These are phyloP conservation scores for Oryzaephilus surinamensis DNA, from an alignment of 1,140 invertebrate species.

Conservation along the genomic window DNA sequence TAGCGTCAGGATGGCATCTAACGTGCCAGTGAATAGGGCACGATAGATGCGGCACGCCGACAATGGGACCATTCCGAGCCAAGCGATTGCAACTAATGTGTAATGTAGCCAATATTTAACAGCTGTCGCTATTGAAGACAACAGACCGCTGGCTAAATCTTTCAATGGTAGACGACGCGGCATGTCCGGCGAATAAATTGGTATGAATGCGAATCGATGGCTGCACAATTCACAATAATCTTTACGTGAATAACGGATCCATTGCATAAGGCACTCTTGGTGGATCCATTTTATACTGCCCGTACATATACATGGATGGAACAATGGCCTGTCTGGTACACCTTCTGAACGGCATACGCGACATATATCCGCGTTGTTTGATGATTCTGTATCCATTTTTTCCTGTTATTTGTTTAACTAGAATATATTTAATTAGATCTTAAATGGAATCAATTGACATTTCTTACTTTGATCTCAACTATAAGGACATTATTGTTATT, in stretches of 20 bases:
- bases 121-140: conserved; percentile 81
- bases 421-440: no score
- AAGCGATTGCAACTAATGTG: conserved; percentile 89
- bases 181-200: conserved; percentile 99
- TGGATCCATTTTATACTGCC: conserved; percentile 99
- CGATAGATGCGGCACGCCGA: conserved; percentile 95
- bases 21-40: conserved; percentile 80
- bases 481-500: no score
- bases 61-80: conserved; percentile 93
- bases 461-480: no score
- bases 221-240: conserved; percentile 99
- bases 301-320: conserved; percentile 97
- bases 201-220: conserved; percentile 95
- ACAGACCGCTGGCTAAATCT: conserved; percentile 71
- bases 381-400: conserved; percentile 23
- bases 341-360: conserved; percentile 95
- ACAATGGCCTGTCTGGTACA: conserved; percentile 53
- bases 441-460: no score
- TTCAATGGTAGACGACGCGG: conserved; percentile 85
- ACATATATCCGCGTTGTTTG: conserved; percentile 77
- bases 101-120: conserved; percentile 96
- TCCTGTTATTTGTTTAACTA: no score
- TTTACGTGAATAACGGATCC: conserved; percentile 93
- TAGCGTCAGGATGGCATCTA: conserved; percentile 72
- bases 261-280: conserved; percentile 82